Evolutionary conservation across 2,888 invertebrate species (phyloP).

Genomic region (Halictus ligatus): DNA sequence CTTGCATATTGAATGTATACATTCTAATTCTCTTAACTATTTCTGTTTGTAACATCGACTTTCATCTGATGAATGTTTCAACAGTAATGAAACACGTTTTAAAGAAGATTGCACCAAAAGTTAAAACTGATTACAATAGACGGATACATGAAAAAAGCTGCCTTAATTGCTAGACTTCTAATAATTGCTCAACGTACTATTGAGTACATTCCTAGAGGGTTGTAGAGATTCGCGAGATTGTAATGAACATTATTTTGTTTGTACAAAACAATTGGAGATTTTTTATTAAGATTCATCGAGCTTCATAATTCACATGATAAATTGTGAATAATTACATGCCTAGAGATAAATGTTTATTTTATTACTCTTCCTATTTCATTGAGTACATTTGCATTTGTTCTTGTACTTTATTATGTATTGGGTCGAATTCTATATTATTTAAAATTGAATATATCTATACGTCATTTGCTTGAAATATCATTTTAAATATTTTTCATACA

Average conservation of each 20-base stretch:
- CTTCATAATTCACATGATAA: conserved; percentile 9
- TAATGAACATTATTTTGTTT: conserved; percentile 33
- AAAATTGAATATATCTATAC: conserved; percentile 17
- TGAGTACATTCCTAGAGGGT: conserved; percentile 64
- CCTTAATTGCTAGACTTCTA: conserved; percentile 67
- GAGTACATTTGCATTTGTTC: conserved; percentile 7
- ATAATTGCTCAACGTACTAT: conserved; percentile 68
- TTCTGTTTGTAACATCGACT: conserved; percentile 26
- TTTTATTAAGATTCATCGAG: conserved; percentile 13
- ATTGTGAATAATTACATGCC: conserved; percentile 22
- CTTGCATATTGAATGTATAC: conserved; percentile 8
- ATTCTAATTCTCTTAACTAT: conserved; percentile 34
- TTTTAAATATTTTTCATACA: conserved; percentile 4
- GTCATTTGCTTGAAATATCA: not conserved
- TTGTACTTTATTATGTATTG: conserved; percentile 4
- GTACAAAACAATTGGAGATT: conserved; percentile 22
- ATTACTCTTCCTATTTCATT: conserved; percentile 3
- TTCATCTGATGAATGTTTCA: conserved; percentile 9
- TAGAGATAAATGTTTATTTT: conserved; percentile 3
- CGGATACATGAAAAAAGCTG: conserved; percentile 51
- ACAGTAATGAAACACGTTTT: not conserved
- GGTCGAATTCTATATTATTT: not conserved
- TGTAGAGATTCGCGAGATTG: conserved; percentile 33
- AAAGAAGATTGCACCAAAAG: conserved; percentile 16
- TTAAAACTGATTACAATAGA: conserved; percentile 43